Evolutionary conservation across 2,113 vertebrate genomes (phyloP), one percentile per base, ranked within the genome.

Genomic region (Aegithalos caudatus): DNA sequence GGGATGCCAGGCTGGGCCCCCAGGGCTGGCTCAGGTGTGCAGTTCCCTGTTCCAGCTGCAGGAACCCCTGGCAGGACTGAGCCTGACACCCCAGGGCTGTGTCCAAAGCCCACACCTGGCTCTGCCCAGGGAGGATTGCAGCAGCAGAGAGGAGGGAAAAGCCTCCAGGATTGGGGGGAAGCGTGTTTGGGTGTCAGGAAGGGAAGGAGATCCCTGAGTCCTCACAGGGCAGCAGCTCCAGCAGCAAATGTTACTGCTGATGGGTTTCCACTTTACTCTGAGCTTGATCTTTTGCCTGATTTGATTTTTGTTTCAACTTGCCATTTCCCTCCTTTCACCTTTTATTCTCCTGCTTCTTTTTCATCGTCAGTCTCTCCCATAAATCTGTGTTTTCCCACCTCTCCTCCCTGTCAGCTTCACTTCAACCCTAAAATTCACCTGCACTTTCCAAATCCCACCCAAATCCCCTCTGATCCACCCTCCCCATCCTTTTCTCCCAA

Each of bases 101-200:
- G 5, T 3, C 65, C 61, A 57, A 5, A 48, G 11, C 40, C 24
- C 40, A 1, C 8, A 0, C 2, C 6, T 0, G 40, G 3, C 57
- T 42, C 2, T 3, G 40, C 17, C 0, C 4, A 12, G 38, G 19
- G 42, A 17, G 45, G 11, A 50, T 0, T 42, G 29, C 15, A 44
- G 10, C 2, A 47, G 40, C 24, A 29, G 14, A 23, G 31, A 50
- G 23, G 28, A 64, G n/a, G 29, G 24, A 48, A 61, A 74, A 1
- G 31, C 20, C 53, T 11, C 21, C 62, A 35, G 48, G 53, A 8
- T 11, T 9, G 33, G 0, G 35, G 54, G 61, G 62, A 17, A 51
- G 23, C 0, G 25, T 4, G 23, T 22, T 24, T 80, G 61, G 38
- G 64, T 5, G 33, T 45, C 57, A 53, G 50, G 3, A 15, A 56